These are phyloP conservation scores for Trichogramma evanescens DNA, from an alignment of 2,888 invertebrate genomes.

Conservation along the genomic window DNA sequence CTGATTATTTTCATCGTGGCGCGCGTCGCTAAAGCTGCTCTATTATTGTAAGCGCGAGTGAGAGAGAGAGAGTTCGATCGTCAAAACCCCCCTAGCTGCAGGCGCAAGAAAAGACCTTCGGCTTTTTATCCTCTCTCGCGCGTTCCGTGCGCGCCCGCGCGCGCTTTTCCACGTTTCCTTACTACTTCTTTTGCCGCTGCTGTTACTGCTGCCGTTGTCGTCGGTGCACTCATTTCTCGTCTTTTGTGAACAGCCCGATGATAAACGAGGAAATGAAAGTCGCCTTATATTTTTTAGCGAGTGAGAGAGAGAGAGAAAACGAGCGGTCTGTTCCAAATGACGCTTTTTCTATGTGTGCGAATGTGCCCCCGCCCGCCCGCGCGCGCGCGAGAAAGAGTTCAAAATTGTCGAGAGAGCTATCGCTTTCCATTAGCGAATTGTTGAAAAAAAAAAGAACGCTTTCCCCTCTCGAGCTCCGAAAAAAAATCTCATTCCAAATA, in stretches of 20 bases:
- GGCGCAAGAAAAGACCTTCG: too few species aligned
- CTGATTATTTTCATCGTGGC: conserved; percentile 19
- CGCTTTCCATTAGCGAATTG: too few species aligned
- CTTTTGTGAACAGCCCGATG: conserved; percentile 11
- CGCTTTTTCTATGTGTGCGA: too few species aligned
- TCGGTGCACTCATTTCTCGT: neutral
- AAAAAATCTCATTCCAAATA: too few species aligned
- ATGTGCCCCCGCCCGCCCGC: too few species aligned
- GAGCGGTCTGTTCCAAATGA: too few species aligned
- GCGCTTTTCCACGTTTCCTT: neutral
- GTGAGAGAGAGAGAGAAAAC: too few species aligned
- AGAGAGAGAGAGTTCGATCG: neutral
- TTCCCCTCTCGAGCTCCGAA: too few species aligned
- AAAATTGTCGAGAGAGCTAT: too few species aligned
- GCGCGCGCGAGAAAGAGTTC: too few species aligned
- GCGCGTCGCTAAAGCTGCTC: neutral
- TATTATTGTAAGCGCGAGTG: conserved; percentile 14
- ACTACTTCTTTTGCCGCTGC: neutral
- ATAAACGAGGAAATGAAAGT: conserved; percentile 15
- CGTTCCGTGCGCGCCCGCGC: neutral
- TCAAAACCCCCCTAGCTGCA: too few species aligned
- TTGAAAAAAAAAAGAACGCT: too few species aligned
- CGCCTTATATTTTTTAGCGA: neutral
- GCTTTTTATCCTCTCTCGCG: neutral
- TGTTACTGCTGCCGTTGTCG: neutral